Conservation (phyloP, 2,888 invertebrate genomes). For the Acrobasis repandana region DNA sequence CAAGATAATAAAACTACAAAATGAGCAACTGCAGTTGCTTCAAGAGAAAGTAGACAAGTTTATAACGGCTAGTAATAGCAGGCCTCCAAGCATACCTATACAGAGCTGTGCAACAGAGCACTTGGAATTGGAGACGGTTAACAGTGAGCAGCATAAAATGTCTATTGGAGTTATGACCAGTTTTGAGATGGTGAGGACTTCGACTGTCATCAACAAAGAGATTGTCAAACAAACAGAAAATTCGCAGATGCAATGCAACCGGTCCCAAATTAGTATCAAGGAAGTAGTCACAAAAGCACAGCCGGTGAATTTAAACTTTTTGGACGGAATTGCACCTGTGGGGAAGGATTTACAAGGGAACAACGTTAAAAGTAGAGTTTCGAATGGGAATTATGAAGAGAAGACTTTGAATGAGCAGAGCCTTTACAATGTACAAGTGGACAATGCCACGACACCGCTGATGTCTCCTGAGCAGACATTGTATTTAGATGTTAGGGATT, state of each 20-base stretch:
- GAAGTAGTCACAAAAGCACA: slow-evolving; percentile 57
- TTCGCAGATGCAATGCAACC: slow-evolving; percentile 71
- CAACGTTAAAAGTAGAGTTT: slow-evolving; percentile 24
- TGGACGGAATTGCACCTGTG: slow-evolving; percentile 68
- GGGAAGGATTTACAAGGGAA: slow-evolving; percentile 36
- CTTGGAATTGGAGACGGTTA: slow-evolving; percentile 56
- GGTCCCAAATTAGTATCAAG: slow-evolving; percentile 71
- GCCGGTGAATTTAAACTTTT: slow-evolving; percentile 64
- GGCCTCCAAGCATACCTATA: slow-evolving; percentile 43
- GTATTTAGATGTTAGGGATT: slow-evolving; percentile 74
- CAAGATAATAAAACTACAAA: slow-evolving; percentile 86
- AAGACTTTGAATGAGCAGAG: slow-evolving; percentile 75
- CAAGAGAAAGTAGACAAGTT: slow-evolving; percentile 86
- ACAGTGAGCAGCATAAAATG: slow-evolving; percentile 78
- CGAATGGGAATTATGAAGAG: slow-evolving; percentile 53
- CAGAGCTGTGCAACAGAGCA: slow-evolving; percentile 58
- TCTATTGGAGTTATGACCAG: slow-evolving; percentile 89
- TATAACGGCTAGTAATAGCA: slow-evolving; percentile 48
- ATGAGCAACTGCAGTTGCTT: slow-evolving; percentile 84
- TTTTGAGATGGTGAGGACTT: slow-evolving; percentile 84
- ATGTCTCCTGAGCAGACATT: slow-evolving; percentile 75
- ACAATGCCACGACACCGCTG: slow-evolving; percentile 71
- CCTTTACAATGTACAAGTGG: slow-evolving; percentile 71
- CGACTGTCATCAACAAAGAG: slow-evolving; percentile 73
- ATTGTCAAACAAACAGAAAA: slow-evolving; percentile 58